phyloP scores from a whole-genome alignment of 2,797 vertebrate species.

The Microtus californicus region DNA sequence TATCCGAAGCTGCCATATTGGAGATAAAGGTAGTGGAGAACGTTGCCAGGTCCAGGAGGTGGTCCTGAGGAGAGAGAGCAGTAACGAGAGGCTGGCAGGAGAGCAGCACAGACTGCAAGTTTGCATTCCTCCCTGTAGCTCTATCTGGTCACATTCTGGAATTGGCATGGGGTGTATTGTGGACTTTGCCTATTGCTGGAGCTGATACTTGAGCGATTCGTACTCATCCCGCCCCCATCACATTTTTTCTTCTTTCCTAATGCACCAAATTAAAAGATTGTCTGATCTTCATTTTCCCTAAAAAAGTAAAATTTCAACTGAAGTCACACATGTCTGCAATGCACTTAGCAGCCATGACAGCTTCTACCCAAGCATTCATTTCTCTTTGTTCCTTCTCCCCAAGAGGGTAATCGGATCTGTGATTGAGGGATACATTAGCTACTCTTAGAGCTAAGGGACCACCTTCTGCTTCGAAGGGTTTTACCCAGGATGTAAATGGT shows the following conservation, averaged over 20 bases:
- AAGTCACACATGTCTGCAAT: slow-evolving; percentile 53
- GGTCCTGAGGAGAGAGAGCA: not conserved
- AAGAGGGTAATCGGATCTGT: slow-evolving; percentile 60
- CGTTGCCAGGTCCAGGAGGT: not conserved
- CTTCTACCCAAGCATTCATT: slow-evolving; percentile 68
- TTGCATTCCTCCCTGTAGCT: not conserved
- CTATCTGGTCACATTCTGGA: not conserved
- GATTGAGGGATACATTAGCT: slow-evolving; percentile 79
- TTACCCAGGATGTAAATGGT: slow-evolving; percentile 34
- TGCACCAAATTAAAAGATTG: slow-evolving; percentile 65
- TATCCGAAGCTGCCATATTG: not conserved
- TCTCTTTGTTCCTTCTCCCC: slow-evolving; percentile 28
- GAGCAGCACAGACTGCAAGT: not conserved
- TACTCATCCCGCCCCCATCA: not conserved
- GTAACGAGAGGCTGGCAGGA: not conserved
- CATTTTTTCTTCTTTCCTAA: slow-evolving; percentile 54
- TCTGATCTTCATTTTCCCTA: slow-evolving; percentile 69
- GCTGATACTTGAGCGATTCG: not conserved
- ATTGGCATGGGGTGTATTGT: not conserved
- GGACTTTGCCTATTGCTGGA: slow-evolving; percentile 32
- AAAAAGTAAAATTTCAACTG: slow-evolving; percentile 75
- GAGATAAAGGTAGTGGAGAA: not conserved
- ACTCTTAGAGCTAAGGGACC: slow-evolving; percentile 74
- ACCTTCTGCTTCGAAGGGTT: slow-evolving; percentile 59
- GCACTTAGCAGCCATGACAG: slow-evolving; percentile 50